Conservation (phyloP, 2,888 invertebrate genomes). For the Lycaena phlaeas region DNA sequence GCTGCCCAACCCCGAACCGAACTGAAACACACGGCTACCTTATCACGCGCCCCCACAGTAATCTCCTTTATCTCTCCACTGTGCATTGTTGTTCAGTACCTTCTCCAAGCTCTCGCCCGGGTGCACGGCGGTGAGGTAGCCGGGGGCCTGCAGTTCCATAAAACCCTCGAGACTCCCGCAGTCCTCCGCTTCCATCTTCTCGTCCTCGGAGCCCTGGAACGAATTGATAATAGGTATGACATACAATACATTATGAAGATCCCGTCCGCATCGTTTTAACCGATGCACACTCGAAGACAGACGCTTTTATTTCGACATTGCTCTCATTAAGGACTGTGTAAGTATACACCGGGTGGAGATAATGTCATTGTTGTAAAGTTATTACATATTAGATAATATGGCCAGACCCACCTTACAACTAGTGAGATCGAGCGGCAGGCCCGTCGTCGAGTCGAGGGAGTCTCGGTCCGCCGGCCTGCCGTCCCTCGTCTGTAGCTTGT, state of each 20-base stretch:
- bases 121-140: constrained; percentile 37
- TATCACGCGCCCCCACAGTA: too few relatives aligned
- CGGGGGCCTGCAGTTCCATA: constrained; percentile 27
- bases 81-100: too few relatives aligned
- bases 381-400: too few relatives aligned
- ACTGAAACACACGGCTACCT: constrained; percentile 9
- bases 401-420: constrained; percentile 78
- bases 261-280: too few relatives aligned
- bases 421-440: constrained; percentile 67
- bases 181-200: constrained; percentile 63
- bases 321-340: too few relatives aligned
- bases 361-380: too few relatives aligned
- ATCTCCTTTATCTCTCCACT: too few relatives aligned
- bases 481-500: constrained; percentile 78
- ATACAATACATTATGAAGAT: too few relatives aligned
- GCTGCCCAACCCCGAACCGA: constrained; percentile 12
- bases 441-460: constrained; percentile 66
- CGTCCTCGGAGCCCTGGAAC: constrained; percentile 60
- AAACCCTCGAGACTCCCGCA: constrained; percentile 22
- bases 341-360: too few relatives aligned
- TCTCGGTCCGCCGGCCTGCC: constrained; percentile 32
- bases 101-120: constrained; percentile 46
- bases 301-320: too few relatives aligned
- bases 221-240: too few relatives aligned
- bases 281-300: too few relatives aligned